Percentiles rank a stretch among this genome's conserved stretches.
Conservation (phyloP, 2,888 invertebrate species). For the Orgyia antiqua region DNA sequence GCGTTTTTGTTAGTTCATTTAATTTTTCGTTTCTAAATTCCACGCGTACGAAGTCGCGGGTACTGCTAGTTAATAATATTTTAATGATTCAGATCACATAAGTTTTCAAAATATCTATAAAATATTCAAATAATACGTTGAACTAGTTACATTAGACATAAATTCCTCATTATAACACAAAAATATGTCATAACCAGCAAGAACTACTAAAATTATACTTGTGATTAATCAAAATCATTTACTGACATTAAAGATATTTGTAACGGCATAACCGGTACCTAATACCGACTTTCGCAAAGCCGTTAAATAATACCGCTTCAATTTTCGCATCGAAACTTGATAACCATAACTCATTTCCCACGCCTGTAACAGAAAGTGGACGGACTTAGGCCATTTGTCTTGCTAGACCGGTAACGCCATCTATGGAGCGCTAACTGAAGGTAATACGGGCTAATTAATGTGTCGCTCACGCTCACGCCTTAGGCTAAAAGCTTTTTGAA, state of each 20-base stretch:
- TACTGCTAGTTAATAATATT: no score
- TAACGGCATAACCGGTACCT: slow-evolving; percentile 3
- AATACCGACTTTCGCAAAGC: no score
- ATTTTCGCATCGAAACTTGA: slow-evolving; percentile 26
- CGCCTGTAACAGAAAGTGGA: slow-evolving; percentile 37
- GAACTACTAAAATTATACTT: no score
- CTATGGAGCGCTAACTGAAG: slow-evolving; percentile 37
- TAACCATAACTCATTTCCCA: slow-evolving; percentile 53
- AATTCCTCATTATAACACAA: no score
- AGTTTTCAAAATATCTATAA: no score
- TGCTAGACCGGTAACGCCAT: slow-evolving; percentile 32
- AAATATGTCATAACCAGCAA: no score
- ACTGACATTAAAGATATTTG: slow-evolving; percentile 1
- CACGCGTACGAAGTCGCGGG: no score
- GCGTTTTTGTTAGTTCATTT: no score
- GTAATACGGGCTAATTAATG: slow-evolving; percentile 30
- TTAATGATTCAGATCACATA: no score
- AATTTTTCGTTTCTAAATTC: no score
- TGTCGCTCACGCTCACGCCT: slow-evolving; percentile 28
- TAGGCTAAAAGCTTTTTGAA: slow-evolving; percentile 12
- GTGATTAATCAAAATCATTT: slow-evolving; percentile 3
- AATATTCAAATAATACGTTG: no score
- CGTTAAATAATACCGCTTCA: slow-evolving; percentile 15
- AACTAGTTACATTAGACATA: no score
- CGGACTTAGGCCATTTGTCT: slow-evolving; percentile 34